Conservation (phyloP, 1,140 invertebrate genomes). For the Yoshiicerus persimilis region DNA sequence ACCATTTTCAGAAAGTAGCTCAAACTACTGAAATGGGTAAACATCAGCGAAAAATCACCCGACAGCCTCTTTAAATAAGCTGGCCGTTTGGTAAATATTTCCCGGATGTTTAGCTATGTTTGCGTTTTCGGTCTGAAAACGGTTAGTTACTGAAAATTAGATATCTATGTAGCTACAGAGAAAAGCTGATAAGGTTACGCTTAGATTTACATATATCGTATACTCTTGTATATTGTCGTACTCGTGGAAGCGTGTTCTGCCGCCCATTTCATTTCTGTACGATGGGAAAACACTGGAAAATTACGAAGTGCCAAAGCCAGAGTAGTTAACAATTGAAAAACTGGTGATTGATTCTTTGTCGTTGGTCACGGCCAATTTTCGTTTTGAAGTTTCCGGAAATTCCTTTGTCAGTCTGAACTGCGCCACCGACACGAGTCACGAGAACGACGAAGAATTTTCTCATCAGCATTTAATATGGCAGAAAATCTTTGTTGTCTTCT, state of each 20-base stretch:
- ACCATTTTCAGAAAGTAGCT: too few relatives aligned
- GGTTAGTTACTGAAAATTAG: background rate
- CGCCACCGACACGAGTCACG: background rate
- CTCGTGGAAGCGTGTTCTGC: background rate
- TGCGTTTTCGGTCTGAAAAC: too few relatives aligned
- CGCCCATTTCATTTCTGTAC: background rate
- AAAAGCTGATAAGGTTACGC: background rate
- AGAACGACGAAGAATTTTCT: background rate
- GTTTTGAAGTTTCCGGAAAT: background rate
- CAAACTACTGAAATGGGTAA: too few relatives aligned
- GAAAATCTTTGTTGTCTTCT: background rate
- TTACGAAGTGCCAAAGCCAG: constrained; percentile 11
- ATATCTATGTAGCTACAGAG: background rate
- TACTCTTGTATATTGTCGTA: background rate
- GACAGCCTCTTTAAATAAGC: too few relatives aligned
- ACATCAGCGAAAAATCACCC: too few relatives aligned
- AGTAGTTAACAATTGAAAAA: background rate
- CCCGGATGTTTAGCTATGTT: too few relatives aligned
- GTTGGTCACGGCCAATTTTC: background rate
- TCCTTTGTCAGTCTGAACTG: background rate
- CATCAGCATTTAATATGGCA: background rate
- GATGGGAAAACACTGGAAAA: background rate
- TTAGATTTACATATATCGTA: background rate
- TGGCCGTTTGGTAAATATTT: too few relatives aligned
- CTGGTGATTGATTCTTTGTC: background rate